Evolutionary conservation across 1,140 invertebrate species (phyloP).

Genomic region (Campoletis sonorensis): DNA sequence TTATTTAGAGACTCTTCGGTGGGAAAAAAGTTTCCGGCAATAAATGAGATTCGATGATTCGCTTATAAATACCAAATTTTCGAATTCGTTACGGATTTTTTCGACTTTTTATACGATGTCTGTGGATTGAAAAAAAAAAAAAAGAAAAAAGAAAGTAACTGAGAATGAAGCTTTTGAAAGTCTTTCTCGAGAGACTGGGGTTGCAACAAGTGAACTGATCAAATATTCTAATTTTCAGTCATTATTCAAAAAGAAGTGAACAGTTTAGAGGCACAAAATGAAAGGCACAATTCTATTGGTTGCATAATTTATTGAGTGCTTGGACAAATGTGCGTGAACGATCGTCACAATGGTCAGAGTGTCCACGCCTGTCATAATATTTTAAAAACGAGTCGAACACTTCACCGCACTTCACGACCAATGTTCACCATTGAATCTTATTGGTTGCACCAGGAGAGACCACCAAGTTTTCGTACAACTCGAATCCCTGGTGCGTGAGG

Average conservation of each 20-base stretch:
- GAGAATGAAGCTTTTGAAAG: no score
- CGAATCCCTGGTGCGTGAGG: background rate
- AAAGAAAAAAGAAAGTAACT: background rate
- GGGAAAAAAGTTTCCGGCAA: background rate
- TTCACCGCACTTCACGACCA: background rate
- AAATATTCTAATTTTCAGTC: background rate
- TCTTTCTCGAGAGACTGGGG: background rate
- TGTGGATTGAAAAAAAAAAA: background rate
- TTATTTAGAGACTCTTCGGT: background rate
- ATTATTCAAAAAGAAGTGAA: background rate
- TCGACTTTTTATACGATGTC: background rate
- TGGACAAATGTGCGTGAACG: conserved; percentile 27
- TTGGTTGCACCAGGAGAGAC: background rate
- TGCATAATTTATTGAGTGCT: conserved; percentile 4
- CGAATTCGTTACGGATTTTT: conserved; percentile 7
- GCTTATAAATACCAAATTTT: background rate
- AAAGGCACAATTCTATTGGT: background rate
- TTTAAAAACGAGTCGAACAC: conserved; percentile 44
- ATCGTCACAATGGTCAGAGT: conserved; percentile 42
- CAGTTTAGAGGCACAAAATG: background rate
- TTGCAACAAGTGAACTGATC: background rate
- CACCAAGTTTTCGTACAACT: background rate
- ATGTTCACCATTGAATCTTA: background rate
- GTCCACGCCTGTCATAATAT: conserved; percentile 56
- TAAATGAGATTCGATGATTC: background rate